Conservation (phyloP, 1,140 invertebrate genomes). For the Penaeus japonicus region DNA sequence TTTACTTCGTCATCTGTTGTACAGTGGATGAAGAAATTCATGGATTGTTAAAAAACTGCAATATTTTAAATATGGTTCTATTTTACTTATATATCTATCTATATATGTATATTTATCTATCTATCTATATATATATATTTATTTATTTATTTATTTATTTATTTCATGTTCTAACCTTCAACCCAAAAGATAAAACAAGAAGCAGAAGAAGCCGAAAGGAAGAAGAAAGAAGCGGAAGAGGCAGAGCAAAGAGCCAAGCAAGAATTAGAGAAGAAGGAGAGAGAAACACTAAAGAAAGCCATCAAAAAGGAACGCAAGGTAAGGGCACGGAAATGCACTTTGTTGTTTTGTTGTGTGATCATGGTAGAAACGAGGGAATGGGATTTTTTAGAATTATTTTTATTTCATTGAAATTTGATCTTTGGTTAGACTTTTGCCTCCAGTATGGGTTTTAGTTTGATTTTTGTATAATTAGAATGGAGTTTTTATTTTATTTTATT, state of each 20-base stretch:
- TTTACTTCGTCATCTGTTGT: not conserved
- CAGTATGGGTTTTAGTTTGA: too few species aligned
- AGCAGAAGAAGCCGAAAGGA: slow-evolving; percentile 71
- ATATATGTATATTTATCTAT: not conserved
- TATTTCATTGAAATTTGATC: too few species aligned
- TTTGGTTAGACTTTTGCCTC: too few species aligned
- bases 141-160: not conserved
- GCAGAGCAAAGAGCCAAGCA: slow-evolving; percentile 80
- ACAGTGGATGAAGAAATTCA: not conserved
- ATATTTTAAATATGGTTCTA: too few species aligned
- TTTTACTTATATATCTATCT: not conserved
- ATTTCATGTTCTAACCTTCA: not conserved
- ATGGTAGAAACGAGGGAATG: too few species aligned
- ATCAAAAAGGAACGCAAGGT: slow-evolving; percentile 85
- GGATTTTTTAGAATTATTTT: too few species aligned
- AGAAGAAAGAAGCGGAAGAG: slow-evolving; percentile 84
- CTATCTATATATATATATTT: not conserved
- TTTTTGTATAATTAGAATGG: too few species aligned
- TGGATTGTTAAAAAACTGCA: too few species aligned
- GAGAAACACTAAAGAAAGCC: slow-evolving; percentile 82
- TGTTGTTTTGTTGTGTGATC: too few species aligned
- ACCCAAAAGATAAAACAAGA: slow-evolving; percentile 65
- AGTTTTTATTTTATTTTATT: too few species aligned
- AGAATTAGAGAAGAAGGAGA: slow-evolving; percentile 85
- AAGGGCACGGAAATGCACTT: not conserved